These are phyloP conservation scores for Orthosia cruda DNA, from an alignment of 2,888 invertebrate genomes.

Conservation along the genomic window DNA sequence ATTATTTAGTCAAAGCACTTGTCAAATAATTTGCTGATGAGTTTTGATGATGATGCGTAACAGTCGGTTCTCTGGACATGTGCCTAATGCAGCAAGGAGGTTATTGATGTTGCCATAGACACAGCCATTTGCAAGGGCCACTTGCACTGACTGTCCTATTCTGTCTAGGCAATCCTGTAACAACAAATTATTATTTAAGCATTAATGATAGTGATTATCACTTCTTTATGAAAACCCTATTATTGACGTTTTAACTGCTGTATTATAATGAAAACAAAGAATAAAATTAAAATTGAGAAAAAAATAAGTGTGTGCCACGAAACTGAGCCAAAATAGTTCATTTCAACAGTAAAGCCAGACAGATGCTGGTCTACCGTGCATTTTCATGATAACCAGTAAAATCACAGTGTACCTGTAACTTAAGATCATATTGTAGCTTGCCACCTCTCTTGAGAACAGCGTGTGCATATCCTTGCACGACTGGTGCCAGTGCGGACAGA, in stretches of 20 bases:
- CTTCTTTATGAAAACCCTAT: neutral
- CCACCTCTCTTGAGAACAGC: conserved; percentile 80
- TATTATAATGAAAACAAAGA: neutral
- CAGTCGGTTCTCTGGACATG: conserved; percentile 93
- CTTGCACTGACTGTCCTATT: conserved; percentile 96
- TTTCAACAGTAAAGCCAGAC: too few relatives aligned
- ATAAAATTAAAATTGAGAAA: neutral
- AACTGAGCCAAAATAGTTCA: too few relatives aligned
- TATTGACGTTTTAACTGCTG: neutral
- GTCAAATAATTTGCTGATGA: conserved; percentile 90
- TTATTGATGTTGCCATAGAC: conserved; percentile 95
- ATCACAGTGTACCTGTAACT: conserved; percentile 81
- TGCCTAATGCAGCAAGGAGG: conserved; percentile 92
- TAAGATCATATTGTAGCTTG: conserved; percentile 83
- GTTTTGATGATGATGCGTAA: conserved; percentile 93
- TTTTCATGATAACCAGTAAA: too few relatives aligned
- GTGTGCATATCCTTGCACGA: conserved; percentile 87
- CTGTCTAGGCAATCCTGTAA: conserved; percentile 94
- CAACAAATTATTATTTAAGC: neutral
- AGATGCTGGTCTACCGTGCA: too few relatives aligned
- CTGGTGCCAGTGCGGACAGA: conserved; percentile 88
- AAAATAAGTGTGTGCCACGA: too few relatives aligned
- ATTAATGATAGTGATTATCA: neutral
- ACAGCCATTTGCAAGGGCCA: conserved; percentile 95
- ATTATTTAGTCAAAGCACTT: conserved; percentile 50